Percentiles rank a stretch among this genome's conserved stretches.
Conservation (phyloP, 1,140 invertebrate genomes). For the Neoseiulus cucumeris region DNA sequence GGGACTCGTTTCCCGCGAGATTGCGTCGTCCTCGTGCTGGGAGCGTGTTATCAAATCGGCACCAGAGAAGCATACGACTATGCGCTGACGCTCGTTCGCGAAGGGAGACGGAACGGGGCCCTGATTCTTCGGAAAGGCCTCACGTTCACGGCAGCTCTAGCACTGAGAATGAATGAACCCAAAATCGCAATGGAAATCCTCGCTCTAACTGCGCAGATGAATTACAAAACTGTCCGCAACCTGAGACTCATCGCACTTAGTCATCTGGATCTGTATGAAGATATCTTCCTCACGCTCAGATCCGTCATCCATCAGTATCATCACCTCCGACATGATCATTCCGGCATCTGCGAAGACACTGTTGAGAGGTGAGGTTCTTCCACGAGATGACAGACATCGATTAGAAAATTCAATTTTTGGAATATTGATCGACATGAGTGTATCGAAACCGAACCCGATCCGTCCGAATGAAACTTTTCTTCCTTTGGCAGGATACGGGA, state of each 20-base stretch:
- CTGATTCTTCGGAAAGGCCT: conserved; percentile 36
- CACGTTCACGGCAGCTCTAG: conserved; percentile 39
- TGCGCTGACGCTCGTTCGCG: conserved; percentile 37
- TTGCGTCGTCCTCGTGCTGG: conserved; percentile 39
- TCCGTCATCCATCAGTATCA: conserved; percentile 35
- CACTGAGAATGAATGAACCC: conserved; percentile 43
- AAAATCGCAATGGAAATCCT: conserved; percentile 45
- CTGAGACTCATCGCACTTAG: conserved; percentile 41
- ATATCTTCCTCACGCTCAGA: conserved; percentile 40
- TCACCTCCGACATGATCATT: conserved; percentile 20
- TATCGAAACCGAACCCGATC: no score
- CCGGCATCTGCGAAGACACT: conserved; percentile 17
- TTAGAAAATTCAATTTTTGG: no score
- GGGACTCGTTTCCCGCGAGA: conserved; percentile 44
- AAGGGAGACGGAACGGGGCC: conserved; percentile 34
- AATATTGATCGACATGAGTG: no score
- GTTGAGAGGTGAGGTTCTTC: conserved; percentile 13
- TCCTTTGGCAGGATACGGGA: conserved; percentile 14
- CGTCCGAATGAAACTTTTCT: no score
- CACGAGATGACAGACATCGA: no score
- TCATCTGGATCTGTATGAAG: conserved; percentile 39
- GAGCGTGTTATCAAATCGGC: conserved; percentile 54
- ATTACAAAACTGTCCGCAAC: conserved; percentile 45
- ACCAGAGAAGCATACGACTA: conserved; percentile 40
- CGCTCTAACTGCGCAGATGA: conserved; percentile 28